Evolutionary conservation across 2,888 invertebrate genomes (phyloP), one percentile per base, ranked within the genome.

Genomic region (Papilio demoleus): DNA sequence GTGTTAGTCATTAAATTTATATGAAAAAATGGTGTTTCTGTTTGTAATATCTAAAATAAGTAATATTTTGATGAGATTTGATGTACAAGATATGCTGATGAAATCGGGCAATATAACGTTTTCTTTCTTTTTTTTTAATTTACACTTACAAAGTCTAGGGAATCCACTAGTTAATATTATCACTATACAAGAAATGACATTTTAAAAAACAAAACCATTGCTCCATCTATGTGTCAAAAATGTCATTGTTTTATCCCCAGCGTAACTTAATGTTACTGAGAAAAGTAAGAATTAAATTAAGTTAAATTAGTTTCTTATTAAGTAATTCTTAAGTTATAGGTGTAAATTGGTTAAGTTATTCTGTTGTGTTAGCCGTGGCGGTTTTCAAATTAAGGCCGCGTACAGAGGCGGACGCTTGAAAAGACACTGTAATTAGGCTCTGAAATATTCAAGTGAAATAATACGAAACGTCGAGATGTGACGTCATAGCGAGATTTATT

Each of bases 361-460:
- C 31, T 60, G 63, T 64, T 64, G 68, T 68, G 59, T 68, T 38
- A 64, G 38, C 40, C 19, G 36, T 31, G 47, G 47, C 58, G 64
- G 64, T 68, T 68, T 63, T 50, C 64, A 64, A 64, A 68, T 68
- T 68, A 68, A 64, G 47, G 47, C 64, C 59, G 59, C 64, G 59
- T 19, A 22, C 50, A 64, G 64, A 47, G 22, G 38, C 59, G 19
- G 50, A 64, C 50, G 68, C 64, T 59, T 50, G 59, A 64, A 68
- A 68, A 68, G 68, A 68, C 68, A 63, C 63, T 68, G 68, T 68
- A 68, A 68, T 68, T 68, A 68, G 50, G 64, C 68, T 58, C 45
- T 64, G 59, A 68, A 68, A 68, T 68, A 68, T 68, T 68, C 68
- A 68, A 60, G 68, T 59, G 68, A 59, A 64, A 68, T 60, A 64